Conservation (phyloP, 2,113 vertebrate species). For the Macroglossus sobrinus region DNA sequence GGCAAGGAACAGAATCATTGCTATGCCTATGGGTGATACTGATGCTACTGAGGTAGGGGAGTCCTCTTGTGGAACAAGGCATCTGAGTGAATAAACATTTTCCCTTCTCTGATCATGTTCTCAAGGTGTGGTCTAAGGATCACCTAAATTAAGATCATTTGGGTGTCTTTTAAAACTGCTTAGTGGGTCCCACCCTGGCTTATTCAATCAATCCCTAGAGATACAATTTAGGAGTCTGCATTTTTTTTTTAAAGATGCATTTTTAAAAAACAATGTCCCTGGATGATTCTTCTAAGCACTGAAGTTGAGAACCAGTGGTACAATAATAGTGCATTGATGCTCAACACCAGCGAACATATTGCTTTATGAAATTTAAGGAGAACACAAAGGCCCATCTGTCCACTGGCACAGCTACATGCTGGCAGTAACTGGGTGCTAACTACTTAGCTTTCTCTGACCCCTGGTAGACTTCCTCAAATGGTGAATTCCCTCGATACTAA, state of each 20-base stretch:
- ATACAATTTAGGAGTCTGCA: neutral
- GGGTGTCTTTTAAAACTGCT: neutral
- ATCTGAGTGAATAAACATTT: neutral
- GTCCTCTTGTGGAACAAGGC: neutral
- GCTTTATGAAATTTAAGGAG: neutral
- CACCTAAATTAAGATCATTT: neutral
- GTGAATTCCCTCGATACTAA: neutral
- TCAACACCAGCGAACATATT: neutral
- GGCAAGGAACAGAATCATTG: neutral
- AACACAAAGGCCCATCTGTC: constrained; percentile 17
- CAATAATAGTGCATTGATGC: neutral
- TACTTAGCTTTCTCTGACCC: neutral
- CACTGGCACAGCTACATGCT: neutral
- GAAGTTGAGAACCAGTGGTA: constrained; percentile 11
- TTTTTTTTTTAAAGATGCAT: neutral
- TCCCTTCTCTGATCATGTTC: neutral
- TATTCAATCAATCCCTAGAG: neutral
- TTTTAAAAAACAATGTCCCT: neutral
- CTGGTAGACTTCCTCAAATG: neutral
- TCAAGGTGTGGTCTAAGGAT: neutral
- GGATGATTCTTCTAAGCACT: constrained; percentile 3
- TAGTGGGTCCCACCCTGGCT: neutral
- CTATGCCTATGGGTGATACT: neutral
- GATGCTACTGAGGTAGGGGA: neutral
- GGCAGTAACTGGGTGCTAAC: neutral